A percentile compares a stretch with the other conserved stretches of the same genome.
Conservation (phyloP, 2,113 vertebrate genomes). For the Eolophus roseicapilla region DNA sequence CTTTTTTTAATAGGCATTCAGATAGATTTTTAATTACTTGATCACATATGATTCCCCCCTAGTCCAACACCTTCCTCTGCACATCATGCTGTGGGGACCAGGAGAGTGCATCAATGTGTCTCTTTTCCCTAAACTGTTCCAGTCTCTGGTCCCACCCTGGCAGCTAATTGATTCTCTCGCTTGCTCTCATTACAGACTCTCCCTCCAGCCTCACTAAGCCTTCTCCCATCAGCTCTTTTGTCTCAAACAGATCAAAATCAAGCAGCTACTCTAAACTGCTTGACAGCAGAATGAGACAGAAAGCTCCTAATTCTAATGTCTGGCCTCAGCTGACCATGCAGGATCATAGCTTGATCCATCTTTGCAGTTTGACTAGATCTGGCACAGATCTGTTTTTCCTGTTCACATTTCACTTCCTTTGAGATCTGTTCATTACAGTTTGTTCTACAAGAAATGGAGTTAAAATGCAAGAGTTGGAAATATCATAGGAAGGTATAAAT, state of each 20-base stretch:
- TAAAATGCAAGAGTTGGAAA: neutral
- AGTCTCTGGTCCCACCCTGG: neutral
- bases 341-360: neutral
- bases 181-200: neutral
- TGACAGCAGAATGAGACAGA: neutral
- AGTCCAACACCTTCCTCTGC: neutral
- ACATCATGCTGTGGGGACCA: neutral
- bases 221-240: neutral
- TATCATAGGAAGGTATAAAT: neutral
- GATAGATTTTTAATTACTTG: neutral
- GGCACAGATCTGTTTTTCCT: constrained; percentile 63
- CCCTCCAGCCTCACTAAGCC: neutral
- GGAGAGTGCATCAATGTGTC: rapidly evolving
- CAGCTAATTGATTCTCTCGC: neutral
- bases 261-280: neutral
- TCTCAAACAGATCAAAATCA: neutral
- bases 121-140: neutral
- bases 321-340: neutral
- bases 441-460: constrained; percentile 13
- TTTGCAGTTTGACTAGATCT: neutral
- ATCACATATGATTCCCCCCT: neutral
- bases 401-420: constrained; percentile 67
- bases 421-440: constrained; percentile 33
- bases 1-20: neutral
- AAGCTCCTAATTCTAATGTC: neutral